Conservation (phyloP, 2,888 invertebrate genomes). For the Schrankia costaestrigalis region DNA sequence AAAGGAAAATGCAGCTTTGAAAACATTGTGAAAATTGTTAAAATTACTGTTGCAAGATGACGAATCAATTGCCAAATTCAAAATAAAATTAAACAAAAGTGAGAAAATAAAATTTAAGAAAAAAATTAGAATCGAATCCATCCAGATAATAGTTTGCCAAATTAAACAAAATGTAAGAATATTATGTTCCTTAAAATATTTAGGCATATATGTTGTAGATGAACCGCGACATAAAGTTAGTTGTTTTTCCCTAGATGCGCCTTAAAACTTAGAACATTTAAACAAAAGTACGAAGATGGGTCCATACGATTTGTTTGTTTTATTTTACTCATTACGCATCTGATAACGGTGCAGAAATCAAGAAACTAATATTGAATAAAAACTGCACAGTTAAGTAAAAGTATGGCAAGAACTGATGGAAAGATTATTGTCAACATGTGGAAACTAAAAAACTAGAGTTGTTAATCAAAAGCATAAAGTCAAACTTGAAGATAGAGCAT, state of each 20-base stretch:
- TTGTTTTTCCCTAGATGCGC: constrained; percentile 21
- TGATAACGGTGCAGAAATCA: too few relatives aligned
- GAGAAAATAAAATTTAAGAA: constrained; percentile 9
- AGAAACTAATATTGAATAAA: too few relatives aligned
- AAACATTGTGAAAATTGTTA: neutral
- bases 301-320: neutral
- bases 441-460: too few relatives aligned
- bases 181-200: constrained; percentile 24
- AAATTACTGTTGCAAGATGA: neutral
- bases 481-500: too few relatives aligned
- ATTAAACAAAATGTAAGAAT: constrained; percentile 5
- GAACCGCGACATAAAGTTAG: constrained; percentile 19
- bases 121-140: constrained; percentile 45
- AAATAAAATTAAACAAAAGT: neutral
- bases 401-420: too few relatives aligned
- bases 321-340: too few relatives aligned
- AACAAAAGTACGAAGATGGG: constrained; percentile 7
- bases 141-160: constrained; percentile 48
- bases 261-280: constrained; percentile 38
- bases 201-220: constrained; percentile 7
- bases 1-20: neutral
- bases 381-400: too few relatives aligned
- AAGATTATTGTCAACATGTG: too few relatives aligned
- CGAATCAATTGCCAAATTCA: neutral
- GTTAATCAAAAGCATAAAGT: too few relatives aligned